Base-by-base conservation (phyloP, 2,113 vertebrate species). In the Megaceryle maxima region DNA sequence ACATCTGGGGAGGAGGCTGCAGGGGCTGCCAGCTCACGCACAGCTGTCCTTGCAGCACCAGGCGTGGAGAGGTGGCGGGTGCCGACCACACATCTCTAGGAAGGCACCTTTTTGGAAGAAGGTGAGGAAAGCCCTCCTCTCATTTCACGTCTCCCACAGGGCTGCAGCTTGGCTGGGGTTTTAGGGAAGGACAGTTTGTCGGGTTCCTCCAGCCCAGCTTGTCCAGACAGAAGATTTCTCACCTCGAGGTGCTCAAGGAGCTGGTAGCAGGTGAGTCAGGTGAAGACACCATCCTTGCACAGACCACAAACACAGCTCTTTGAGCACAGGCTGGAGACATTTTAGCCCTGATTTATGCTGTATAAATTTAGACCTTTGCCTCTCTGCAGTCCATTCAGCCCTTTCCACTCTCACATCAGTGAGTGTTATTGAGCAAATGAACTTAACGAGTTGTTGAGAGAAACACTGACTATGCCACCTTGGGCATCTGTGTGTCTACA, bases 71-170 rank as follows among this genome's bases (percentile, higher is more conserved):
- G 44, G 55, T 8, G 73, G 33, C 0, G 5, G 46, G 39, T 11
- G 44, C 69, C 0, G 1, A 28, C 17, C 70, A 17, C n/a, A 7
- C 3, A 0, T 15, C 79, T 41, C 26, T 10, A 19, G 75, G 55
- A 77, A 73, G 33, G 33, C 33, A 74, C 5, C 63, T 39, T 31
- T 29, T 43, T 12, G 18, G 77, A 44, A 21, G 29, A 37, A 59
- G 41, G 35, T 33, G 59, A 73, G 72, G 63, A 80, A 76, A 92
- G 17, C 13, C 26, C 44, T 13, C 26, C 44, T 80, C 59, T 53
- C 28, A 20, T 10, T 73, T 43, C 48, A 2, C 0, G 0, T 13
- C 39, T 80, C 29, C 63, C 3, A 0, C 39, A 53, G 73, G 16
- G 22, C 1, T 86, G 60, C 46, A 86, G 35, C 33, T 50, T 46